phyloP scores from a whole-genome alignment of 1,140 invertebrate genomes.

The Pogonus chalceus region DNA sequence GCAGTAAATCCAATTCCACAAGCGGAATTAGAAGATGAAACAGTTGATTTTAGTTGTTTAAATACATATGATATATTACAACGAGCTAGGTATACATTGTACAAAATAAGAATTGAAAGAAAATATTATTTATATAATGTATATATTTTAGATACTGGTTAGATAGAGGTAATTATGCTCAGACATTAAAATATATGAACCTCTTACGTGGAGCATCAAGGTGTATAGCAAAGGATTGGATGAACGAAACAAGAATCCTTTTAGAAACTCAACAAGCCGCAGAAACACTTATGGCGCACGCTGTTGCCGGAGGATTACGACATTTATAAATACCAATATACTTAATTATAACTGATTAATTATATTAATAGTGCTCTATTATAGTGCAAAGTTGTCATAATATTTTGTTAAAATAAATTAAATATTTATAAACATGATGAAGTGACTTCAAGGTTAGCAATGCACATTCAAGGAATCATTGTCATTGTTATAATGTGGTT shows the following conservation, averaged over 20 bases:
- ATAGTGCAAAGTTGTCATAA: no score
- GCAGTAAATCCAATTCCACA: conserved; percentile 53
- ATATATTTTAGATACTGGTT: conserved; percentile 59
- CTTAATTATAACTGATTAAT: conserved; percentile 8
- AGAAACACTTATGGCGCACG: conserved; percentile 74
- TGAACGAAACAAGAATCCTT: conserved; percentile 69
- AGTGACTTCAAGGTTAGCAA: no score
- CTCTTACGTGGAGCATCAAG: conserved; percentile 75
- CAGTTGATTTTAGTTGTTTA: conserved; percentile 55
- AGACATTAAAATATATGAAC: conserved; percentile 83
- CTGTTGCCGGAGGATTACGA: conserved; percentile 58
- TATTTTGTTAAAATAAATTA: no score
- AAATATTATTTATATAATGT: not conserved
- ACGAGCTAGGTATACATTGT: conserved; percentile 57
- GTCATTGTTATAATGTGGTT: no score
- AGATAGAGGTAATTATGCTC: conserved; percentile 72
- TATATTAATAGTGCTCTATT: conserved; percentile 8
- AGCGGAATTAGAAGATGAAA: conserved; percentile 57
- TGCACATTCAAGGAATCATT: no score
- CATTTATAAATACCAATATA: conserved; percentile 43
- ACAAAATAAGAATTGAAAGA: not conserved
- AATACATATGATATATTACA: conserved; percentile 82
- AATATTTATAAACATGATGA: no score
- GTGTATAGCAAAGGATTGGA: conserved; percentile 76
- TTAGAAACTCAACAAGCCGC: conserved; percentile 88